Evolutionary conservation across 2,113 vertebrate genomes (phyloP), one percentile per base, ranked within the genome.

Genomic region (Brachionichthys hirsutus): DNA sequence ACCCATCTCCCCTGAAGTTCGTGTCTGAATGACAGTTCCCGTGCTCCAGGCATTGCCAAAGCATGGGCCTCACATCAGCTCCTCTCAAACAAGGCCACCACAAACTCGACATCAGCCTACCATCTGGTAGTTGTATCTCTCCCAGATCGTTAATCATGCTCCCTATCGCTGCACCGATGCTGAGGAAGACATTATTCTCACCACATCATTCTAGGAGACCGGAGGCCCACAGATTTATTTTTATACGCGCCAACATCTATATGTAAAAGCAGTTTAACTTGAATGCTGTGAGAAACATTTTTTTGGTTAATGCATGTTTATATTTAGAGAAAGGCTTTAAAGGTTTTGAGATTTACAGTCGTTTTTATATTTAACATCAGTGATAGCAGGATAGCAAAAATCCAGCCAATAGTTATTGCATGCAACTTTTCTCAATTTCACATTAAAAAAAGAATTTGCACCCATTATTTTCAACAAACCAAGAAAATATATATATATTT

Each of bases 91-190:
- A 62, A 41, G 67, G 80, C 72, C 61, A 68, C 62, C 62, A 66
- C 84, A 85, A 81, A 76, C 85, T 82, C 52, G 53, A 82, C 70
- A 78, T 80, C 78, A 77, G 75, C 71, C 76, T 70, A 73, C 78
- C 85, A 85, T 87, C 85, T 85, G 86, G 70, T 83, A 60, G 80
- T 64, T 61, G 61, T 62, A 68, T 81, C 62, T 84, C 69, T 62
- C 75, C 40, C 51, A 60, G 81, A 56, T 83, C 84, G 82, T 89
- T 87, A 88, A 92, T 92, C 90, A 90, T 82, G 81, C 54, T 70
- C 63, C 57, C 34, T 58, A 85, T 84, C 66, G 45, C 71, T 60
- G 62, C 69, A 58, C 56, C 52, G 63, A 82, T 83, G 63, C 69
- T 44, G 62, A 9, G 20, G 62, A 47, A 69, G 70, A 75, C 70